A percentile compares a stretch with the other conserved stretches of the same genome.
phyloP scores from a whole-genome alignment of 2,888 invertebrate genomes.

The Belgica antarctica region DNA sequence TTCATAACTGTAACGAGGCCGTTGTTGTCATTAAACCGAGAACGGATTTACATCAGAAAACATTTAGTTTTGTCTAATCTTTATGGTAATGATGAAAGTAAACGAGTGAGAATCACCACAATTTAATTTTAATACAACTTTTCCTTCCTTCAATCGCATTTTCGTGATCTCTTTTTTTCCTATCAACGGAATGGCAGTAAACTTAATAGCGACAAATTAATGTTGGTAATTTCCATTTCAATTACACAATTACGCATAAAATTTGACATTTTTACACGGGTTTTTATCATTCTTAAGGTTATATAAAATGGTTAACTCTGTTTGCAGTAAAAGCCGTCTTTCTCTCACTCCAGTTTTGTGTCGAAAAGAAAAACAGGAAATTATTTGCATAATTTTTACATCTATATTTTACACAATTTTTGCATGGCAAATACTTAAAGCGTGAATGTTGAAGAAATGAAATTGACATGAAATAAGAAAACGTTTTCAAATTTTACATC shows the following conservation, averaged over 20 bases:
- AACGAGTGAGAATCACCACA: slow-evolving; percentile 21
- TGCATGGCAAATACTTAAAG: not conserved
- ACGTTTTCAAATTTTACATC: too few species aligned
- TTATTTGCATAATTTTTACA: slow-evolving; percentile 39
- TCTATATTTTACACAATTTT: slow-evolving; percentile 37
- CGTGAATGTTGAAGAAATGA: not conserved
- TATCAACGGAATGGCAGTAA: not conserved
- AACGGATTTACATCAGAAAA: not conserved
- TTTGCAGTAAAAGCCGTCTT: not conserved
- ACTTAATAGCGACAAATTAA: slow-evolving; percentile 32
- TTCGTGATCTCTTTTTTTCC: not conserved
- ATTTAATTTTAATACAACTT: slow-evolving; percentile 17
- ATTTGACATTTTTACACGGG: slow-evolving; percentile 18
- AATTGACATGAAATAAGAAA: too few species aligned
- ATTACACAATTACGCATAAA: slow-evolving; percentile 37
- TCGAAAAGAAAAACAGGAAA: too few species aligned
- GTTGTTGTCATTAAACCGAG: not conserved
- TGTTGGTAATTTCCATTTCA: slow-evolving; percentile 37
- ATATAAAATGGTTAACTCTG: not conserved
- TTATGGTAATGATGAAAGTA: not conserved
- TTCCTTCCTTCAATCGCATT: not conserved
- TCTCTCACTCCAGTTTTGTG: too few species aligned
- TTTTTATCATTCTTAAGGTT: slow-evolving; percentile 27
- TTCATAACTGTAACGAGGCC: not conserved
- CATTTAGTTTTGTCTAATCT: slow-evolving; percentile 6